Conservation (phyloP, 2,888 invertebrate genomes). For the Lochmaea capreae region DNA sequence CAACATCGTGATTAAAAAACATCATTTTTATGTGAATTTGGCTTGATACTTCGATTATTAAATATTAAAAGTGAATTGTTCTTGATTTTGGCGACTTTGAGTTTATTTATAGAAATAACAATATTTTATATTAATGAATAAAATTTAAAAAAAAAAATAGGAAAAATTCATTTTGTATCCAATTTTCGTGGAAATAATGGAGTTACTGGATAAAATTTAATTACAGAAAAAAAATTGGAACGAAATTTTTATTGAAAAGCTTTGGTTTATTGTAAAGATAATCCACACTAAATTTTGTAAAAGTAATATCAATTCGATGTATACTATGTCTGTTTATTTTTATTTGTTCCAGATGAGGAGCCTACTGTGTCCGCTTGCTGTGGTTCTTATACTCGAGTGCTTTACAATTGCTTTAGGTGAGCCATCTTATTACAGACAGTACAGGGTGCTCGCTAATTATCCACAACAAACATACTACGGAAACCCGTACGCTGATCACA, state of each 20-base stretch:
- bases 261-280: no score
- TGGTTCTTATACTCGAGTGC: constrained; percentile 40
- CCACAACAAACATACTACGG: constrained; percentile 47
- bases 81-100: background rate
- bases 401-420: constrained; percentile 52
- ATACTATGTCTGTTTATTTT: background rate
- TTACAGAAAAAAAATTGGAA: no score
- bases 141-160: background rate
- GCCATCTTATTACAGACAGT: constrained; percentile 52
- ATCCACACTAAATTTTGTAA: no score
- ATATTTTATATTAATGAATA: no score
- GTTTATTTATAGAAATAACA: background rate
- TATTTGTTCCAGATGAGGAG: constrained; percentile 47
- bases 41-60: background rate
- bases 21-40: background rate
- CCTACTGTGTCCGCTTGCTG: constrained; percentile 30
- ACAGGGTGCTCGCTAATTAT: constrained; percentile 46
- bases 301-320: no score
- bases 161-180: no score
- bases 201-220: no score
- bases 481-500: constrained; percentile 50
- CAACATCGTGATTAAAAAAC: background rate
- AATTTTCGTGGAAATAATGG: no score
- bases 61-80: background rate
- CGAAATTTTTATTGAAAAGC: no score